Percentiles rank a stretch among this genome's conserved stretches.
These are phyloP conservation scores for Apolygus lucorum DNA, from an alignment of 1,140 invertebrate species.

Conservation along the genomic window DNA sequence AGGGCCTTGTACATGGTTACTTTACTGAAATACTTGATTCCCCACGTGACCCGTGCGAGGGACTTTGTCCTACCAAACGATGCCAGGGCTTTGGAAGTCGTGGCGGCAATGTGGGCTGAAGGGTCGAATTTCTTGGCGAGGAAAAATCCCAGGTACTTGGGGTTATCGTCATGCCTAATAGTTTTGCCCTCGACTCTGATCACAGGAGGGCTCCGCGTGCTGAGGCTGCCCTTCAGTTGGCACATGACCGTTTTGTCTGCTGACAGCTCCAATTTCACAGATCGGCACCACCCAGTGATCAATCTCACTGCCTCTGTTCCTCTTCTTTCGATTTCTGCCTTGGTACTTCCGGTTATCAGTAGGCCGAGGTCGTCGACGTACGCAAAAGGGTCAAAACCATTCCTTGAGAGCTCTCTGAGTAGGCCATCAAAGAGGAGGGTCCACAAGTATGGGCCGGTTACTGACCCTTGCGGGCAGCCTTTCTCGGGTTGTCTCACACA, in stretches of 20 bases:
- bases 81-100: neutral
- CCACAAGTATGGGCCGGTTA: conserved; percentile 33
- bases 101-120: neutral
- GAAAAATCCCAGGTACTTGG: neutral
- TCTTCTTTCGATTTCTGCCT: neutral
- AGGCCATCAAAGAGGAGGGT: too few relatives aligned
- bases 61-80: neutral
- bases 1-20: neutral
- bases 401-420: too few relatives aligned
- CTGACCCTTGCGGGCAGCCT: conserved; percentile 29
- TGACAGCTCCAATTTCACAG: neutral
- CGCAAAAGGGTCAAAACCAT: too few relatives aligned
- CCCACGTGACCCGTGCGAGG: neutral
- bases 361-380: neutral
- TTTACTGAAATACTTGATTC: neutral
- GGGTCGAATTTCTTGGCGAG: neutral
- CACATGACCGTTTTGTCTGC: neutral
- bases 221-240: neutral
- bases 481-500: neutral
- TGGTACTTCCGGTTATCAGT: neutral
- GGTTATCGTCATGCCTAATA: neutral
- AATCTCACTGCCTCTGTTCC: neutral
- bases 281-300: neutral
- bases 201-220: conserved; percentile 1
- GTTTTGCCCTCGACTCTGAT: neutral